A percentile compares a stretch with the other conserved stretches of the same genome.
These are phyloP conservation scores for Hippopotamyrus pictus DNA, from an alignment of 2,797 vertebrate species.

Conservation along the genomic window DNA sequence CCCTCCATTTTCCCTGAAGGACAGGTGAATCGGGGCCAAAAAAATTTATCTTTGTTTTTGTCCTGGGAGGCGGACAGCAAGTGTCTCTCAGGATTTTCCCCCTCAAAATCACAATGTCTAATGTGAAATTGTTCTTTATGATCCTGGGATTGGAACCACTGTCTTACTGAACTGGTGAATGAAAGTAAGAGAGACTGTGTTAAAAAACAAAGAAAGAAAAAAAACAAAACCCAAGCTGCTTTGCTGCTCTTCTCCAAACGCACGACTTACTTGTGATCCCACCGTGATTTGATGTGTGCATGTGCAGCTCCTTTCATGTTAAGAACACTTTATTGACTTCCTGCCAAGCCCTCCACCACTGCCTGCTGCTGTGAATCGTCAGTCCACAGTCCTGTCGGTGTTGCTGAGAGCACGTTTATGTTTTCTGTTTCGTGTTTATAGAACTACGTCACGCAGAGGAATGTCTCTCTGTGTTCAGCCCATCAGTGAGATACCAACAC, in stretches of 20 bases:
- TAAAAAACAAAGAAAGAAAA: background rate
- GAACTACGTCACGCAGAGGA: background rate
- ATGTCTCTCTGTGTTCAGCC: background rate
- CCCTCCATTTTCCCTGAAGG: background rate
- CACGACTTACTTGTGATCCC: background rate
- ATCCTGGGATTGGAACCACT: background rate
- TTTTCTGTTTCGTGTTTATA: slow-evolving; percentile 4
- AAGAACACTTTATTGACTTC: background rate
- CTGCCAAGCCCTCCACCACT: background rate
- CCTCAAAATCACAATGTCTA: background rate
- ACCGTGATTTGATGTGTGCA: background rate
- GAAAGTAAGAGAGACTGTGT: background rate
- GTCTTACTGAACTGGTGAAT: background rate
- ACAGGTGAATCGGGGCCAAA: background rate
- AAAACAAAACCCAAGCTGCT: background rate
- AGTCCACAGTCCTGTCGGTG: background rate
- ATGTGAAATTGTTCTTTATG: background rate
- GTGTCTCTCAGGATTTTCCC: background rate
- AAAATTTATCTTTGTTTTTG: background rate
- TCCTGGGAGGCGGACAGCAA: background rate
- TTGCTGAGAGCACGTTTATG: background rate
- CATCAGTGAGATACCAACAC: background rate
- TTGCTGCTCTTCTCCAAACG: background rate
- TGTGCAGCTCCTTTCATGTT: background rate
- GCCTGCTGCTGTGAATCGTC: slow-evolving; percentile 7